phyloP scores from a whole-genome alignment of 2,113 vertebrate genomes.

The Hippocampus barbouri region DNA sequence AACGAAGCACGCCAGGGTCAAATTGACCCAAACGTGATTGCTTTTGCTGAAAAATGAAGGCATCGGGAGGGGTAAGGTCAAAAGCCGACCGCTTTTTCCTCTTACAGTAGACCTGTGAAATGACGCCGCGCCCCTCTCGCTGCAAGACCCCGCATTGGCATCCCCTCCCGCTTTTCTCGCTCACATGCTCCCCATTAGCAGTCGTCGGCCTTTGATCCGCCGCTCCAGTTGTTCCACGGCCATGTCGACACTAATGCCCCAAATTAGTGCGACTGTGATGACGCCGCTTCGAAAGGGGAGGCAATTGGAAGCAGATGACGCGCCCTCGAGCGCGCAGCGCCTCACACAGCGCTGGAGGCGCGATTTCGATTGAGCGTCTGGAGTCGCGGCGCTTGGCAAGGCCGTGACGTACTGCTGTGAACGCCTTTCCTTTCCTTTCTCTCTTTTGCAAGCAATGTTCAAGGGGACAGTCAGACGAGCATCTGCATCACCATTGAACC shows the following conservation, averaged over 20 bases:
- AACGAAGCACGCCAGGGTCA: not conserved
- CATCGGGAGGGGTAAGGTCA: not conserved
- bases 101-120: slow-evolving; percentile 2
- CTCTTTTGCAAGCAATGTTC: slow-evolving; percentile 80
- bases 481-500: slow-evolving; percentile 99
- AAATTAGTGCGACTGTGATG: slow-evolving; percentile 16
- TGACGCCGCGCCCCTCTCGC: slow-evolving; percentile 12
- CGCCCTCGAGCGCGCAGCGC: slow-evolving; percentile 10
- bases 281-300: slow-evolving; percentile 10
- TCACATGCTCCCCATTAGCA: slow-evolving; percentile 54
- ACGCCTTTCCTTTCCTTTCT: not conserved
- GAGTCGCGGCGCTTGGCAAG: not conserved
- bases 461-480: slow-evolving; percentile 93
- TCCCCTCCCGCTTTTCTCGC: slow-evolving; percentile 23
- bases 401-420: not conserved
- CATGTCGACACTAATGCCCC: slow-evolving; percentile 48
- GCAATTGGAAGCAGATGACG: slow-evolving; percentile 5
- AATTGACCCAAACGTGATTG: not conserved
- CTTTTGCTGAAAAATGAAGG: not conserved
- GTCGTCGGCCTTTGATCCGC: slow-evolving; percentile 44
- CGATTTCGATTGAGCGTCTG: not conserved
- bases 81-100: not conserved
- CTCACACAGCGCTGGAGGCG: not conserved
- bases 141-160: slow-evolving; percentile 13
- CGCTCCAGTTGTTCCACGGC: slow-evolving; percentile 20